Evolutionary conservation across 2,888 invertebrate genomes (phyloP), one percentile per base, ranked within the genome.

Genomic region (Thereva nobilitata): DNA sequence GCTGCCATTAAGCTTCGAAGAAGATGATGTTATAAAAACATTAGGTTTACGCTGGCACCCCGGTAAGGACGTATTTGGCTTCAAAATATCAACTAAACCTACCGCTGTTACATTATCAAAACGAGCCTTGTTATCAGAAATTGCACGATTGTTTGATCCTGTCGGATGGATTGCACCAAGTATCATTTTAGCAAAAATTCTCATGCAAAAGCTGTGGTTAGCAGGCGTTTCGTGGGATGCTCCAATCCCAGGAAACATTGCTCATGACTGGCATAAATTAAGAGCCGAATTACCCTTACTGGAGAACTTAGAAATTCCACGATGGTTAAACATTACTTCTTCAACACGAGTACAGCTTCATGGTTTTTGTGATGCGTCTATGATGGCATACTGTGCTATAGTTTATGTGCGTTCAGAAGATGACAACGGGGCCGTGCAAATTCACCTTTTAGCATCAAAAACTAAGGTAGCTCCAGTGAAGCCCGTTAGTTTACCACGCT

Each of bases 91-190:
- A 1, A 5, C 45, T 0, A n/a, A n/a, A n/a, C 4, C 8, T 23
- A 8, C 35, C 3, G n/a, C 10, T 42, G 4, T 7, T 8, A 1
- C 5, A 8, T 34, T 47, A 5, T 61, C 61, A 45, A 61, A 61
- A 37, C 10, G 61, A 3, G 8, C 9, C 4, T 10, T 63, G 1
- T 38, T 67, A 41, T 63, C 63, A 35, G 38, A 59, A 35, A 56
- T 53, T 4, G 61, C 49, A 3, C 23, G 40, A 37, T 9, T 67
- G 0, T 67, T 44, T 12, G 67, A 67, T 56, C 67, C 67, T n/a
- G n/a, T 67, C 5, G 67, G 61, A 8, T 59, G n/a, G 41, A 8
- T 67, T 4, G 44, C 57, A 38, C 61, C 61, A 7, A 47, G 40
- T 8, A 53, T 44, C 1, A 34, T 59, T 3, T 2, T 45, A n/a